These are phyloP conservation scores for Squalus acanthias DNA, from an alignment of 2,797 vertebrate genomes.

Conservation along the genomic window DNA sequence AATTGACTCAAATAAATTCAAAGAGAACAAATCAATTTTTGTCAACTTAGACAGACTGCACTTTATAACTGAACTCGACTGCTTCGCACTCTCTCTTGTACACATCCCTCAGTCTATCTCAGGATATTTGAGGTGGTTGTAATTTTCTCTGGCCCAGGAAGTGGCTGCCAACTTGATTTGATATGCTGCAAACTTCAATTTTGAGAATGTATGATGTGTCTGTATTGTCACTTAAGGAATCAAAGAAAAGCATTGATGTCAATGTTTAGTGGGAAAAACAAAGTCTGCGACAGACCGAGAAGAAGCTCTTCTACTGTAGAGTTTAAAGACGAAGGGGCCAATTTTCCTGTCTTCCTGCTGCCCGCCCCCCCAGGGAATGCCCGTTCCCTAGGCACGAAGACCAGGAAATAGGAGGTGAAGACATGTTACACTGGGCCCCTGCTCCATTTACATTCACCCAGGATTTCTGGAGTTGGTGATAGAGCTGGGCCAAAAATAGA, in stretches of 20 bases:
- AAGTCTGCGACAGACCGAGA: background rate
- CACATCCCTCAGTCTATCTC: background rate
- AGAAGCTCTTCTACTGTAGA: background rate
- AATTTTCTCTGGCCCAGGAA: background rate
- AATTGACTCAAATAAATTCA: constrained; percentile 28
- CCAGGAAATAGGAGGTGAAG: background rate
- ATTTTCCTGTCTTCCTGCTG: background rate
- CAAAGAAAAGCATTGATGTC: background rate
- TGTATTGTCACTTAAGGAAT: background rate
- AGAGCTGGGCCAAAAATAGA: background rate
- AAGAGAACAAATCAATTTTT: constrained; percentile 20
- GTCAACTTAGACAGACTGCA: background rate
- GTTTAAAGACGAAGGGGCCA: background rate
- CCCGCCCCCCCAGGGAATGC: background rate
- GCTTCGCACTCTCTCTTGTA: background rate
- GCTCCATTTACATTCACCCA: background rate
- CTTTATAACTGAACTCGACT: background rate
- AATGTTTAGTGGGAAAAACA: background rate
- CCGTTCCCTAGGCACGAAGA: background rate
- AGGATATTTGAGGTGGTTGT: background rate
- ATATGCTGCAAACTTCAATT: background rate
- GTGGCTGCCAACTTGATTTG: background rate
- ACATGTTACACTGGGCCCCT: background rate
- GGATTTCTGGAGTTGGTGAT: background rate
- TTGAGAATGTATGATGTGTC: background rate